These are phyloP conservation scores for Tiaroga cobitis DNA, from an alignment of 2,797 vertebrate genomes.

Conservation along the genomic window DNA sequence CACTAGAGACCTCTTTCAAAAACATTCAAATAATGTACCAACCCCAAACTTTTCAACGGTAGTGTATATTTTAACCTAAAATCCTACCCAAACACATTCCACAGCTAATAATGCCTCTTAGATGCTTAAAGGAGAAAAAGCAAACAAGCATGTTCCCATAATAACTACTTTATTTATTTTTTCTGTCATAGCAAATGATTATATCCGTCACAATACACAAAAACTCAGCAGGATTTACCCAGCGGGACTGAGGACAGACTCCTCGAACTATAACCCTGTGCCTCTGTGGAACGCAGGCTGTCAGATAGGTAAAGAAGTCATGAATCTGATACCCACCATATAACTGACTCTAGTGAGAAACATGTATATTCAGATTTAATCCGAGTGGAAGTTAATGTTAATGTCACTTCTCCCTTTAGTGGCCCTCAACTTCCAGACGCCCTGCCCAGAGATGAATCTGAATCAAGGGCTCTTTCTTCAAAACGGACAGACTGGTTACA, in stretches of 20 bases:
- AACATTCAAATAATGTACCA: neutral
- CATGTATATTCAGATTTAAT: neutral
- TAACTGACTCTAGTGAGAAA: neutral
- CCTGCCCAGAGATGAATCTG: slow-evolving; percentile 86
- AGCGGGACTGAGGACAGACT: slow-evolving; percentile 87
- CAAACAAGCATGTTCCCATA: neutral
- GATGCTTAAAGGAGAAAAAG: neutral
- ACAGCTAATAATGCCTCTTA: neutral
- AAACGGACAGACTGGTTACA: slow-evolving; percentile 89
- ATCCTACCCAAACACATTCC: neutral
- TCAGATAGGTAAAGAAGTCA: slow-evolving; percentile 72
- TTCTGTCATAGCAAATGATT: slow-evolving; percentile 76
- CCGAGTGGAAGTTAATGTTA: neutral
- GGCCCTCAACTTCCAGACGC: slow-evolving; percentile 96
- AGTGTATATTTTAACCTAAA: neutral
- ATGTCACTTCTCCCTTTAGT: slow-evolving; percentile 73
- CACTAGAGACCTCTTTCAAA: neutral
- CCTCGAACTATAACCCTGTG: slow-evolving; percentile 92
- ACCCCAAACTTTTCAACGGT: neutral
- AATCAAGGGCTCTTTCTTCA: slow-evolving; percentile 90
- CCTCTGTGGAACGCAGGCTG: slow-evolving; percentile 94
- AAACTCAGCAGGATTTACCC: slow-evolving; percentile 95
- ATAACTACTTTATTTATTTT: neutral
- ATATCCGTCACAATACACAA: slow-evolving; percentile 83
- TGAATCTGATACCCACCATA: neutral